phyloP scores from a whole-genome alignment of 2,888 invertebrate genomes.

The Allolobophora icterica region DNA sequence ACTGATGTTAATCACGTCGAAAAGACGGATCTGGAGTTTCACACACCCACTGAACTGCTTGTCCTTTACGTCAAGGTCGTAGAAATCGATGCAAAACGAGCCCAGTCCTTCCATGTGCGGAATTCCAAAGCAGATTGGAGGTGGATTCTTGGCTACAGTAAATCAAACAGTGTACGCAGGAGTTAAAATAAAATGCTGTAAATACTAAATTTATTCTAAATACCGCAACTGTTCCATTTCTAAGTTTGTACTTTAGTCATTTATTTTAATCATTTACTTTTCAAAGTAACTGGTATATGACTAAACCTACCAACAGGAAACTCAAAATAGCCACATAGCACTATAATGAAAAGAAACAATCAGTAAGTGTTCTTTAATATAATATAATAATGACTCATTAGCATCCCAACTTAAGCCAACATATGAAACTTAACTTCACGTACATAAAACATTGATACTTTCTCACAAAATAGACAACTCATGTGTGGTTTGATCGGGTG shows the following conservation, averaged over 20 bases:
- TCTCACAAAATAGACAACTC: no score
- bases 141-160: slow-evolving; percentile 62
- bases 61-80: slow-evolving; percentile 55
- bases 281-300: neutral
- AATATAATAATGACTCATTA: no score
- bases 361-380: no score
- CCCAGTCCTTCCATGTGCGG: slow-evolving; percentile 62
- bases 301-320: neutral
- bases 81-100: slow-evolving; percentile 60
- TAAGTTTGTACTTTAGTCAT: neutral
- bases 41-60: slow-evolving; percentile 60
- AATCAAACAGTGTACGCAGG: neutral
- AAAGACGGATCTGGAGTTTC: slow-evolving; percentile 58
- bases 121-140: slow-evolving; percentile 64
- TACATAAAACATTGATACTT: no score
- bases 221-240: neutral
- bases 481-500: no score
- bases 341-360: neutral
- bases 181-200: neutral
- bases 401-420: no score
- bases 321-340: no score
- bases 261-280: neutral
- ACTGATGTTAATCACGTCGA: slow-evolving; percentile 54
- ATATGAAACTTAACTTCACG: no score
- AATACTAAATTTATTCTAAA: neutral